Evolutionary conservation across 2,888 invertebrate genomes (phyloP).

Genomic region (Scrobipalpa atriplicella): DNA sequence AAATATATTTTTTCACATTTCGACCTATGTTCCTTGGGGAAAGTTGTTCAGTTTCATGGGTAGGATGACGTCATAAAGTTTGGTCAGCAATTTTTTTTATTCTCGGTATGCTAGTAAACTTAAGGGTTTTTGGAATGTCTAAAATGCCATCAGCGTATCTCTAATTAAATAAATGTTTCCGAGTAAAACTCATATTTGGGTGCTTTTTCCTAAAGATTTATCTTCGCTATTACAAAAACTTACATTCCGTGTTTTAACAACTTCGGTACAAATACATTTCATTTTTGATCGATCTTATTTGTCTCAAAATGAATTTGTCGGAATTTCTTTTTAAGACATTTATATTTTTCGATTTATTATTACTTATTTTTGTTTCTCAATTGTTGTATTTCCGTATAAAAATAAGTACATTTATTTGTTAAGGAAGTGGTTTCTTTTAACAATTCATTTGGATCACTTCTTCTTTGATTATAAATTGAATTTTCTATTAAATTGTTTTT

Average conservation of each 20-base stretch:
- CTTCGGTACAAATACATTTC: slow-evolving; percentile 56
- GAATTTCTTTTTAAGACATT: slow-evolving; percentile 70
- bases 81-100: no score
- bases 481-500: slow-evolving; percentile 9
- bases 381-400: slow-evolving; percentile 65
- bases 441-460: slow-evolving; percentile 21
- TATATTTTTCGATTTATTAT: slow-evolving; percentile 80
- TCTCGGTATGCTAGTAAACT: no score
- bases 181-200: slow-evolving; percentile 54
- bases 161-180: slow-evolving; percentile 12
- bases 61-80: no score
- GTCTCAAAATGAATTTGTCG: slow-evolving; percentile 68
- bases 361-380: slow-evolving; percentile 63
- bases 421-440: slow-evolving; percentile 42
- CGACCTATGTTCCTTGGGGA: no score
- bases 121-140: no score
- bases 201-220: slow-evolving; percentile 55
- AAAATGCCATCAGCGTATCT: neutral
- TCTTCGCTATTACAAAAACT: slow-evolving; percentile 53
- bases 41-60: no score
- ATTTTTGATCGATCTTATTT: slow-evolving; percentile 30
- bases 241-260: slow-evolving; percentile 68
- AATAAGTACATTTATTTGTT: slow-evolving; percentile 69
- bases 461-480: neutral
- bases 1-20: no score